Conservation (phyloP, 2,797 vertebrate genomes). For the Melanotaenia boesemani region DNA sequence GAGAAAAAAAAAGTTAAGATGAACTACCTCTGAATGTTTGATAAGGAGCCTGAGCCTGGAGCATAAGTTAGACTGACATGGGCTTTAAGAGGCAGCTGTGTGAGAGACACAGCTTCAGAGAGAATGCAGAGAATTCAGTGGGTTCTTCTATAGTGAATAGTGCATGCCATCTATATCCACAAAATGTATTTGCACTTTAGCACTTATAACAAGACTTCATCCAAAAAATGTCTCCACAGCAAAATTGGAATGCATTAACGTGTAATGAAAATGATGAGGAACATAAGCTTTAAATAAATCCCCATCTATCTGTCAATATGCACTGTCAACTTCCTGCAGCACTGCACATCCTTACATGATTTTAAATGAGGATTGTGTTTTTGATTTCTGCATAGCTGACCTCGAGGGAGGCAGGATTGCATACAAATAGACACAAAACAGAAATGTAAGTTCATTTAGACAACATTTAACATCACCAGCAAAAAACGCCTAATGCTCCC, state of each 20-base stretch:
- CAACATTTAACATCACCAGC: conserved; percentile 11
- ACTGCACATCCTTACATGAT: conserved; percentile 4
- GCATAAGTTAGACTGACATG: conserved; percentile 81
- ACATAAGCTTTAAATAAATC: conserved; percentile 37
- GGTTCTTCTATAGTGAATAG: conserved; percentile 41
- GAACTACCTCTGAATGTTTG: conserved; percentile 82
- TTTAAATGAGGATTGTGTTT: conserved; percentile 20
- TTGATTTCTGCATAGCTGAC: not conserved
- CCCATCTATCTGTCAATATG: conserved; percentile 36
- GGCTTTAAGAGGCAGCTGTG: conserved; percentile 45
- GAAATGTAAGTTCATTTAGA: conserved; percentile 1
- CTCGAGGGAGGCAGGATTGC: conserved; percentile 2
- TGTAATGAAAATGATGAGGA: conserved; percentile 18
- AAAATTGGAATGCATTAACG: conserved; percentile 31
- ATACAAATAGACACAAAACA: not conserved
- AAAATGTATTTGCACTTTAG: conserved; percentile 39
- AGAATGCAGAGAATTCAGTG: conserved; percentile 52
- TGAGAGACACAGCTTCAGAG: conserved; percentile 30
- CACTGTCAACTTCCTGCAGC: conserved; percentile 31
- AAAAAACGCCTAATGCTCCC: no score
- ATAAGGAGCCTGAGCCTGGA: conserved; percentile 75
- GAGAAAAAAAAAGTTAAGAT: conserved; percentile 43
- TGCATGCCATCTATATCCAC: conserved; percentile 29
- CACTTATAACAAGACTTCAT: conserved; percentile 42
- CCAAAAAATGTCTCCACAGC: conserved; percentile 18